Conservation (phyloP, 2,888 invertebrate genomes). For the Drosophila basisetae region DNA sequence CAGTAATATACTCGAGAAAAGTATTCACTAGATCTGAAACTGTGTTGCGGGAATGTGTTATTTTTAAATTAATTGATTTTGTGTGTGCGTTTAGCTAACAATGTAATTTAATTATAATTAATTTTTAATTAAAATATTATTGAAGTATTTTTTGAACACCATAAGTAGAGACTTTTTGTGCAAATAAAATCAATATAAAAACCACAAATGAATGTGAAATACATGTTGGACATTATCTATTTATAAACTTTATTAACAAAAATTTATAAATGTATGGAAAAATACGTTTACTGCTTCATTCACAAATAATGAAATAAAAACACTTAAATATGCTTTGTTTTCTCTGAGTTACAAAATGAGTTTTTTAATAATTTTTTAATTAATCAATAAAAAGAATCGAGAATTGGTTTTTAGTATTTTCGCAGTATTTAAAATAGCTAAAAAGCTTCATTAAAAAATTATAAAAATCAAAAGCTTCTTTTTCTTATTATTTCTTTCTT, state of each 20-base stretch:
- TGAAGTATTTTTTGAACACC: not conserved
- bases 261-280: not conserved
- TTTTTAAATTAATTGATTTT: slow-evolving; percentile 18
- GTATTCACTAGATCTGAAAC: slow-evolving; percentile 43
- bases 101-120: slow-evolving; percentile 24
- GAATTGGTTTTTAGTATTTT: not conserved
- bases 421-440: not conserved
- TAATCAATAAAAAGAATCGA: not conserved
- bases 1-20: slow-evolving; percentile 13
- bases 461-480: no score
- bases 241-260: not conserved
- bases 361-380: not conserved
- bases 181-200: not conserved
- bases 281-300: not conserved
- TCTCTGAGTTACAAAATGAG: not conserved
- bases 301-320: not conserved
- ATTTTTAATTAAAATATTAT: slow-evolving; percentile 2
- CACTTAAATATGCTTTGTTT: not conserved
- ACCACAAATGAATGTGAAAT: not conserved
- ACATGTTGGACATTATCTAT: not conserved
- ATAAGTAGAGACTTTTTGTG: not conserved
- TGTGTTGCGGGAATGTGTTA: slow-evolving; percentile 13
- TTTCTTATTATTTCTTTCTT: no score
- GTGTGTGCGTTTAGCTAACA: slow-evolving; percentile 31
- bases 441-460: not conserved